phyloP scores from a whole-genome alignment of 1,140 invertebrate genomes.

The Spodoptera frugiperda region DNA sequence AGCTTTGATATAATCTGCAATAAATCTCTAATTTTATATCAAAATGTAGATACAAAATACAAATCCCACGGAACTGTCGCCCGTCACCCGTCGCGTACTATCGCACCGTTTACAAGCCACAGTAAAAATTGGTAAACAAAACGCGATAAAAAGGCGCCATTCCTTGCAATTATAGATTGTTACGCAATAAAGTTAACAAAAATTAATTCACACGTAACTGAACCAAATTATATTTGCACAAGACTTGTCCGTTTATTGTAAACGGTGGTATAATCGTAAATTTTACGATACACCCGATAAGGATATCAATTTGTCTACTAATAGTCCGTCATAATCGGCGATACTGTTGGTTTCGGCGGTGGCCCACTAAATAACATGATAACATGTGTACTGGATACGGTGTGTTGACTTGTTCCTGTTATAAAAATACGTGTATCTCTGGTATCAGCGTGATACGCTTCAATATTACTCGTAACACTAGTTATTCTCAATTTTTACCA shows the following conservation, averaged over 20 bases:
- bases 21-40: too few species aligned
- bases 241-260: conserved; percentile 70
- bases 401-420: conserved; percentile 39
- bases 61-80: too few species aligned
- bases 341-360: conserved; percentile 62
- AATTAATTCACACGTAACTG: conserved; percentile 38
- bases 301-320: conserved; percentile 76
- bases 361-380: conserved; percentile 49
- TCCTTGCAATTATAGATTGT: conserved; percentile 5
- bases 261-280: conserved; percentile 68
- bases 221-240: conserved; percentile 74
- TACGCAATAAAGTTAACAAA: conserved; percentile 28
- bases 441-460: conserved; percentile 21
- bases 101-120: neutral
- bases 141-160: conserved; percentile 13
- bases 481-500: neutral
- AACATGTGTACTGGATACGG: conserved; percentile 44
- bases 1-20: too few species aligned
- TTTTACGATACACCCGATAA: conserved; percentile 74
- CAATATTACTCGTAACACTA: conserved; percentile 14
- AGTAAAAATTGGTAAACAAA: conserved; percentile 9
- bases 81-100: neutral
- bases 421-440: conserved; percentile 30
- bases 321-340: conserved; percentile 62
- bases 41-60: neutral